Evolutionary conservation across 2,888 invertebrate species (phyloP).

Genomic region (Hypselothyrea guttata): DNA sequence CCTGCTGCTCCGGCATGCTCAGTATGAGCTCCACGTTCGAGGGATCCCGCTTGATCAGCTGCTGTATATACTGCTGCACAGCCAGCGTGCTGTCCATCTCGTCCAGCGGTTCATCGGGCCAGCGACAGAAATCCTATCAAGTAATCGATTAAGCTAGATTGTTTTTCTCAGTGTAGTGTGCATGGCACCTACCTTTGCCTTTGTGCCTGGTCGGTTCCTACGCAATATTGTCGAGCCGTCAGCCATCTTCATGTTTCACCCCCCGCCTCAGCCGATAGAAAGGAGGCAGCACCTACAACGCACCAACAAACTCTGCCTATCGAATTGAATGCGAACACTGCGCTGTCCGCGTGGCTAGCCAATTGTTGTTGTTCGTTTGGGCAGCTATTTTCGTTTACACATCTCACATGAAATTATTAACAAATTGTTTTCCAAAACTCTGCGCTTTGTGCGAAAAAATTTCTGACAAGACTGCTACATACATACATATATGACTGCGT

Average conservation of each 20-base stretch:
- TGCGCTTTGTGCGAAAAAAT: constrained; percentile 69
- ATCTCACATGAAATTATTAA: constrained; percentile 44
- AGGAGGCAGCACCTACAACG: constrained; percentile 53
- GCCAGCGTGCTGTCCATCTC: constrained; percentile 99
- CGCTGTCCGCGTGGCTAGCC: constrained; percentile 22
- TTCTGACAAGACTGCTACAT: constrained; percentile 54
- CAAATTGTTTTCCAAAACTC: constrained; percentile 52
- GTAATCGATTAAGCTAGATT: not conserved
- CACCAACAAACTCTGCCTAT: constrained; percentile 34
- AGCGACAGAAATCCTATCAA: constrained; percentile 94
- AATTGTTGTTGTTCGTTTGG: constrained; percentile 18
- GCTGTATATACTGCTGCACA: constrained; percentile 99
- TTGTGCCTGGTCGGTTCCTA: constrained; percentile 95
- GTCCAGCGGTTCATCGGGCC: constrained; percentile 99
- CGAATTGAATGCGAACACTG: constrained; percentile 20
- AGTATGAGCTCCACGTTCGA: constrained; percentile 96
- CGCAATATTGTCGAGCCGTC: constrained; percentile 91
- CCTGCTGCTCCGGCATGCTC: constrained; percentile 97
- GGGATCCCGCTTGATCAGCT: constrained; percentile 96
- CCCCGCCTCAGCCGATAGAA: constrained; percentile 47
- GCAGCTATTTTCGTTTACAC: constrained; percentile 45
- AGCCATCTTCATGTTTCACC: constrained; percentile 89
- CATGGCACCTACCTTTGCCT: constrained; percentile 90
- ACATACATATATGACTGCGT: constrained; percentile 45
- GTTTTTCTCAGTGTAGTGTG: no score